Conservation (phyloP, 2,797 vertebrate genomes). For the Pyrrhura leucotis region DNA sequence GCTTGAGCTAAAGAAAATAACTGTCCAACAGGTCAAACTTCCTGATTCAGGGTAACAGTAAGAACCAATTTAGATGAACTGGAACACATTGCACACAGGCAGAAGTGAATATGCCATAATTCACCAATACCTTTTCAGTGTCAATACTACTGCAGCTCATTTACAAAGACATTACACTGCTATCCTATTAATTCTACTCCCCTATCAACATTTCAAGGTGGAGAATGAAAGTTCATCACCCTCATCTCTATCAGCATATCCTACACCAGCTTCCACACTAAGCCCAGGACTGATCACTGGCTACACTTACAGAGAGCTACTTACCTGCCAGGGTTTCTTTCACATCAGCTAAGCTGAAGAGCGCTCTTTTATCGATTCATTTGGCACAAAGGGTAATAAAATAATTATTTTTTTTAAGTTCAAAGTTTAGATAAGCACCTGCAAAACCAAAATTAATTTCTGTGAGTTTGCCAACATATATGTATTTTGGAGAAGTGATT, state of each 20-base stretch:
- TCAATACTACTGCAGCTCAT: neutral
- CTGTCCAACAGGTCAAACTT: rapidly evolving
- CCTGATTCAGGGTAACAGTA: rapidly evolving
- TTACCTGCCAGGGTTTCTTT: neutral
- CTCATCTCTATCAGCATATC: neutral
- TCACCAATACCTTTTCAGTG: neutral
- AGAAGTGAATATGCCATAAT: rapidly evolving
- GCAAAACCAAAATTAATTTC: neutral
- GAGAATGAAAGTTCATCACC: neutral
- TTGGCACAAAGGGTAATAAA: neutral
- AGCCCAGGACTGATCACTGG: neutral
- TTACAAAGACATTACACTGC: neutral
- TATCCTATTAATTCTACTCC: neutral
- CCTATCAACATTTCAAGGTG: neutral
- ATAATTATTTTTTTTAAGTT: neutral
- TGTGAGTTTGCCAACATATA: neutral
- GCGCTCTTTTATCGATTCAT: neutral
- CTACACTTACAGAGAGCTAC: rapidly evolving
- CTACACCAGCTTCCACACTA: neutral
- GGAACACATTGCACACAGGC: neutral
- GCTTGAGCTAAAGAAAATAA: neutral
- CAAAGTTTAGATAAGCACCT: constrained; percentile 28
- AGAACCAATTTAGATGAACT: neutral
- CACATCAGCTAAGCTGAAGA: neutral
- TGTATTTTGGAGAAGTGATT: neutral